A percentile compares a stretch with the other conserved stretches of the same genome.
Conservation (phyloP, 2,888 invertebrate species). For the Lomographa bimaculata region DNA sequence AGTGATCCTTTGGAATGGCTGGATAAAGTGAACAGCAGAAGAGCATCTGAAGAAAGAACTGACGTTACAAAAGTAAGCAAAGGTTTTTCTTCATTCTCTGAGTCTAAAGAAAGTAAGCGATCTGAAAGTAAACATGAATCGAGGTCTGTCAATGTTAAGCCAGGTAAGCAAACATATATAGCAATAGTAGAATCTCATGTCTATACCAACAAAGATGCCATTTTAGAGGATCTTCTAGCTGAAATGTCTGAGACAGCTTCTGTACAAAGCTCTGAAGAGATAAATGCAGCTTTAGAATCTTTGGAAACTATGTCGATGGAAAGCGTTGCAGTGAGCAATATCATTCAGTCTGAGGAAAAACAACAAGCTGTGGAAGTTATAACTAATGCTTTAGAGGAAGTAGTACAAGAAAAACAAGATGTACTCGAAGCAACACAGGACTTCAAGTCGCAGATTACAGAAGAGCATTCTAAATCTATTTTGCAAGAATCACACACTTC, state of each 20-base stretch:
- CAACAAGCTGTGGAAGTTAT: slow-evolving; percentile 47
- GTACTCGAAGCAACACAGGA: slow-evolving; percentile 30
- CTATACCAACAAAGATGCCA: slow-evolving; percentile 68
- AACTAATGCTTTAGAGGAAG: slow-evolving; percentile 39
- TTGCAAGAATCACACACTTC: slow-evolving; percentile 10
- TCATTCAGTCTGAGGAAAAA: slow-evolving; percentile 18
- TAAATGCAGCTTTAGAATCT: slow-evolving; percentile 27
- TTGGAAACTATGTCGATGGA: slow-evolving; percentile 20
- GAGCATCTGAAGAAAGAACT: slow-evolving; percentile 37
- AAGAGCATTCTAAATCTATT: slow-evolving; percentile 21
- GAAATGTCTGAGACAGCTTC: slow-evolving; percentile 56
- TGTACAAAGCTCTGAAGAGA: slow-evolving; percentile 38
- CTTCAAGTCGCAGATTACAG: slow-evolving; percentile 32
- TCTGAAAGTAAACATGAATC: slow-evolving; percentile 42
- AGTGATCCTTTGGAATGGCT: slow-evolving; percentile 60
- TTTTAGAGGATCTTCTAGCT: slow-evolving; percentile 44
- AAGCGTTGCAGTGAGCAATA: slow-evolving; percentile 14
- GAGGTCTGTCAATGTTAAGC: slow-evolving; percentile 35
- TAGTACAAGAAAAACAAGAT: slow-evolving; percentile 35
- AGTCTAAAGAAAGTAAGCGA: slow-evolving; percentile 40
- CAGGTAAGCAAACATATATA: slow-evolving; percentile 60
- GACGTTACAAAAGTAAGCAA: slow-evolving; percentile 33
- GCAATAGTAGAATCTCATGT: slow-evolving; percentile 75
- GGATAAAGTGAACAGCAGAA: slow-evolving; percentile 45
- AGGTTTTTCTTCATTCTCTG: slow-evolving; percentile 33